Conservation (phyloP, 2,113 vertebrate species). For the Menidia beryllina region DNA sequence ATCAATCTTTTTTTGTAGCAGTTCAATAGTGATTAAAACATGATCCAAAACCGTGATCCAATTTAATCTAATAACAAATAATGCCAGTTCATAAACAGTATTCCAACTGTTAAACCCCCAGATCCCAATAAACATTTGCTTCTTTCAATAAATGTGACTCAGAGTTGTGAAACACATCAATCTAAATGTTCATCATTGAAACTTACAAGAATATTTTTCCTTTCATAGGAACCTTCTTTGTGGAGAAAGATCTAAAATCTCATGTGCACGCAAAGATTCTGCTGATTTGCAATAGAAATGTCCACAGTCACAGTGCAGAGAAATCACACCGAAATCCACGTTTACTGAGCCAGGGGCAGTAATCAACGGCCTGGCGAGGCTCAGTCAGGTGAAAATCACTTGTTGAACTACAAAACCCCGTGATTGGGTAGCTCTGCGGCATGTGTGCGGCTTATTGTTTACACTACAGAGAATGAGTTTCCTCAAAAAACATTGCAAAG, state of each 20-base stretch:
- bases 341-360: background rate
- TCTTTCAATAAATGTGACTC: background rate
- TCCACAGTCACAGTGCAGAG: background rate
- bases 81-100: background rate
- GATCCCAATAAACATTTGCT: background rate
- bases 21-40: too few relatives aligned
- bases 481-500: constrained; percentile 17
- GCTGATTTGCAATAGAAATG: constrained; percentile 19
- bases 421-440: constrained; percentile 32
- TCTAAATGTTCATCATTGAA: background rate
- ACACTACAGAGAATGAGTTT: constrained; percentile 48
- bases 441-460: constrained; percentile 55
- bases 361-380: constrained; percentile 38
- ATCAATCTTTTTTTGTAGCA: too few relatives aligned
- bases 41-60: background rate
- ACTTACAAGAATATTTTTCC: background rate
- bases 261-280: background rate
- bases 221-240: too few relatives aligned
- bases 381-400: constrained; percentile 27
- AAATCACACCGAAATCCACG: background rate
- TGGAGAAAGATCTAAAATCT: constrained; percentile 15
- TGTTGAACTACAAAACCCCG: constrained; percentile 18
- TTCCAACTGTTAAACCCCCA: background rate
- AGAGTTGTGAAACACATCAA: background rate
- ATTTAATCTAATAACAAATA: background rate